Evolutionary conservation across 2,888 invertebrate species (phyloP), one percentile per base, ranked within the genome.

Genomic region (Blomia tropicalis): DNA sequence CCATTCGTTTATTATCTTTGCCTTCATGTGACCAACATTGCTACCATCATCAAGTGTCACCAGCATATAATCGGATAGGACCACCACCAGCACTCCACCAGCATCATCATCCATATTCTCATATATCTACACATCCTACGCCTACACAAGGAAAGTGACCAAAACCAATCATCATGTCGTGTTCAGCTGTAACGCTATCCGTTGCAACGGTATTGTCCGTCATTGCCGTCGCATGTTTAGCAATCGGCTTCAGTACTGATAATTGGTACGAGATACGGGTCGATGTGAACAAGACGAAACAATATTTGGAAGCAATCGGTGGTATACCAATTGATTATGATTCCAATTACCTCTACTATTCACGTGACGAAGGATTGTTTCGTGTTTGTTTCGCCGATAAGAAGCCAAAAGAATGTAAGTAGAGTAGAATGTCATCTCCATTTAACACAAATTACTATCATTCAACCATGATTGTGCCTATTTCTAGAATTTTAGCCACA

Each of bases 241-340:
- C 88, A 72, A 89, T 93, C 75, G 89, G 91, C 71, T 91, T 92
- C 78, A 84, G 89, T 70, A 91, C 92, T 74, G 92, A 93, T 79
- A 92, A 92, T 80, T 93, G 93, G 93, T 81, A 89, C 72, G 87
- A 87, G 75, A 85, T 89, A 71, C 88, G 89, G 79, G 92, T 93
- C 70, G 85, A 85, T 76, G 81, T 90, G 73, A 82, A 81, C 71
- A 83, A 82, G 75, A 89, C 89, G 73, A 84, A 87, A 85, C 89
- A 88, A 80, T 64, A 64, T 22, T 25, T 62, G 47, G 65, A 66
- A 30, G 63, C 62, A 17, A 64, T 63, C 2, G 61, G 54, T 1
- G 62, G 64, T 30, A 51, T 60, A 23, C 71, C 71, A 53, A 66
- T 68, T 11, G 69, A 71, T 64, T 80, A 90, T 75, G 88, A 87